A percentile compares a stretch with the other conserved stretches of the same genome.
phyloP scores from a whole-genome alignment of 2,888 invertebrate species.

The Bimastos eiseni region DNA sequence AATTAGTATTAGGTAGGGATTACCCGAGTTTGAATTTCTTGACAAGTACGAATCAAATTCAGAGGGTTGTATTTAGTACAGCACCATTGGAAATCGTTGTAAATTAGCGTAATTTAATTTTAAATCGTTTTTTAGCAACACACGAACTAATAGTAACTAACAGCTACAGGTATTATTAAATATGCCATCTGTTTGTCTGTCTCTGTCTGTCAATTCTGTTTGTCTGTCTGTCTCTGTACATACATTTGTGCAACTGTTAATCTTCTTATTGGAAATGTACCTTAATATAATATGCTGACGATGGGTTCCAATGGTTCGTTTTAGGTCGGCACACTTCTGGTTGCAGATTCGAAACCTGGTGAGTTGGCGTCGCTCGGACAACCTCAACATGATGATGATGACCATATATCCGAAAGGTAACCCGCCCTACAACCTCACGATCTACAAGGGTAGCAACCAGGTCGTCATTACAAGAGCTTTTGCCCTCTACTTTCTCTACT shows the following conservation, averaged over 20 bases:
- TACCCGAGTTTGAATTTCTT: no score
- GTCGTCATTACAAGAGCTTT: conserved; percentile 39
- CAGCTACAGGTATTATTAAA: no score
- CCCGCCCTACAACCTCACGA: conserved; percentile 38
- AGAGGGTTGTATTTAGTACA: no score
- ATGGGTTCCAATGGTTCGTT: neutral
- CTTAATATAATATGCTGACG: no score
- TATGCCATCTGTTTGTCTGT: neutral
- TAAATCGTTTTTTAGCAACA: no score
- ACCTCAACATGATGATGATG: conserved; percentile 31
- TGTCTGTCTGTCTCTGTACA: neutral
- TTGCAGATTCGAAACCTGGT: conserved; percentile 33
- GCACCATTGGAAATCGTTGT: no score
- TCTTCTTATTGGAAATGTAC: neutral
- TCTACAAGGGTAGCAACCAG: conserved; percentile 42
- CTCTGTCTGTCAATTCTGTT: neutral
- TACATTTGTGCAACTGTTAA: neutral
- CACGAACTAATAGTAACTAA: no score
- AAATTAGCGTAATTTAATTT: no score
- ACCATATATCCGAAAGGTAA: conserved; percentile 30
- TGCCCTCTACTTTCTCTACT: conserved; percentile 37
- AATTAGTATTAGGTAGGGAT: no score
- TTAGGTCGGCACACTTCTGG: conserved; percentile 26
- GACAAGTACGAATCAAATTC: no score
- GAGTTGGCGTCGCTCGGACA: conserved; percentile 35